Evolutionary conservation across 64 coral and sea anemone species (phyloP).

Genomic region (Astreopora myriophthalma): DNA sequence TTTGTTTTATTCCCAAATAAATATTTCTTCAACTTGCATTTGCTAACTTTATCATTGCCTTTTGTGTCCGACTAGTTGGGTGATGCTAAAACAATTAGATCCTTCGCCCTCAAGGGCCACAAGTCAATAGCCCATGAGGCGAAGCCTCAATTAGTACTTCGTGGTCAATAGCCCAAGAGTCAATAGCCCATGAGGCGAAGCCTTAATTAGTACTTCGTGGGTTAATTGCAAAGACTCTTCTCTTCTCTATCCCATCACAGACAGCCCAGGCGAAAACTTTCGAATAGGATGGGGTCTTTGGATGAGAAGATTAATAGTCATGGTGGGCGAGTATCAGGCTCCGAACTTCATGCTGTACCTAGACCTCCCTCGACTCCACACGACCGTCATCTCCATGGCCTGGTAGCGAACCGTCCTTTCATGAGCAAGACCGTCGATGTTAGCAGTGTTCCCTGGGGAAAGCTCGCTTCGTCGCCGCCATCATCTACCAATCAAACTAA

Average conservation of each 20-base stretch:
- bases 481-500: slow-evolving; percentile 33
- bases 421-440: background rate
- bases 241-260: background rate
- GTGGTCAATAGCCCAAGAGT: no score
- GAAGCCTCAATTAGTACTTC: no score
- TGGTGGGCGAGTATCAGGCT: background rate
- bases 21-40: no score
- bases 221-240: background rate
- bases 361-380: slow-evolving; percentile 45
- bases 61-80: no score
- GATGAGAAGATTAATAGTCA: background rate
- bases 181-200: no score
- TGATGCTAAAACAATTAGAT: no score
- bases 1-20: no score
- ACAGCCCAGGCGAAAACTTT: background rate
- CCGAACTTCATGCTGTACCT: slow-evolving; percentile 3
- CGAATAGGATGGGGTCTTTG: slow-evolving; percentile 16
- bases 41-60: no score
- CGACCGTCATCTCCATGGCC: background rate
- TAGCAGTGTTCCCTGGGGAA: slow-evolving; percentile 4
- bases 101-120: no score
- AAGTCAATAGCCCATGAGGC: no score
- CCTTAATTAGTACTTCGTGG: background rate
- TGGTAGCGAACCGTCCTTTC: slow-evolving; percentile 20
- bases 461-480: slow-evolving; percentile 35